Percentiles rank a stretch among this genome's conserved stretches.
phyloP scores from a whole-genome alignment of 2,888 invertebrate genomes.

The Hypselothyrea guttata region DNA sequence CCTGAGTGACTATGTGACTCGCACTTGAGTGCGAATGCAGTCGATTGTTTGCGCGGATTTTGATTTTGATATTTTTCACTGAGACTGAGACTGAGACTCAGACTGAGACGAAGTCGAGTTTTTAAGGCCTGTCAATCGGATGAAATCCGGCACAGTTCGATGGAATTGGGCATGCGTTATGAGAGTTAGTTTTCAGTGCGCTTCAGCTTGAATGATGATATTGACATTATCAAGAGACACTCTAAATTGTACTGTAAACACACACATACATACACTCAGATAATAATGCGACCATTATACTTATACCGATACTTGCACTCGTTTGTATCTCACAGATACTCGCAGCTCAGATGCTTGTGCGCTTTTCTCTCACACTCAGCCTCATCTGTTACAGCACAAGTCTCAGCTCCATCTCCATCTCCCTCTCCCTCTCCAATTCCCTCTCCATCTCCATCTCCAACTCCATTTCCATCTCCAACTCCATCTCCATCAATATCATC shows the following conservation, averaged over 20 bases:
- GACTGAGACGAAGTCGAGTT: slow-evolving; percentile 9
- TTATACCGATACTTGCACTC: slow-evolving; percentile 30
- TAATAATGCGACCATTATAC: slow-evolving; percentile 54
- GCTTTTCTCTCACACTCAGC: slow-evolving; percentile 20
- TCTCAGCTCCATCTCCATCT: background rate
- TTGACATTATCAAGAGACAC: slow-evolving; percentile 79
- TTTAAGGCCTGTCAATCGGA: slow-evolving; percentile 60
- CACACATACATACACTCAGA: slow-evolving; percentile 20
- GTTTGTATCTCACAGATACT: slow-evolving; percentile 35
- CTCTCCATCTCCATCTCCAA: no score
- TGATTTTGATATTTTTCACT: slow-evolving; percentile 49
- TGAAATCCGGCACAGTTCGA: slow-evolving; percentile 73
- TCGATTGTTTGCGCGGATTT: slow-evolving; percentile 75
- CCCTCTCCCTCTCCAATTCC: background rate
- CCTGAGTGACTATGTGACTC: slow-evolving; percentile 69
- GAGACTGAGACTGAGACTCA: background rate
- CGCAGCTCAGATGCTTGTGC: background rate
- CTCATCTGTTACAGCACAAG: slow-evolving; percentile 10
- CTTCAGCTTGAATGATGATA: slow-evolving; percentile 68
- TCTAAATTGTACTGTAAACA: slow-evolving; percentile 60
- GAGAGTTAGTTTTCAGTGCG: slow-evolving; percentile 24
- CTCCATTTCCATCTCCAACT: background rate
- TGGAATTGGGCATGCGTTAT: slow-evolving; percentile 57
- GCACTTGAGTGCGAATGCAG: slow-evolving; percentile 69
- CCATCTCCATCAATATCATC: slow-evolving; percentile 1